Evolutionary conservation across 1,140 invertebrate genomes (phyloP), one percentile per base, ranked within the genome.

Genomic region (Leptopilina boulardi): DNA sequence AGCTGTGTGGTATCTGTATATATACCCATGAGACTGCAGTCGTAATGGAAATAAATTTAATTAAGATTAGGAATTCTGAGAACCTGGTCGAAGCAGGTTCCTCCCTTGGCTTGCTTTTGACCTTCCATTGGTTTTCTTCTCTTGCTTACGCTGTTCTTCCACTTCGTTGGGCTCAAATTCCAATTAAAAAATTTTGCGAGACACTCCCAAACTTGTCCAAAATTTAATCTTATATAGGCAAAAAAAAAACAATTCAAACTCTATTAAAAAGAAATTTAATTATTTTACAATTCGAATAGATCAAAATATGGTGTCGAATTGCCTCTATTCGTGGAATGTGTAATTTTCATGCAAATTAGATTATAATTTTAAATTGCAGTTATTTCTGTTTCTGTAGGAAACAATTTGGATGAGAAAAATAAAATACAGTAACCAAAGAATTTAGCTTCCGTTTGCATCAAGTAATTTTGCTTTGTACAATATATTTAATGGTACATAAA

Each of bases 31-130:
- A 80, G 79, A 82, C 85, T 79, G 73, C 54, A 80, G 75, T 71
- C 76, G 82, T 82, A 85, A 87, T 86, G 86, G 86, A 86, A 88
- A 91, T 89, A 90, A 90, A 90, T 90, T 91, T 89, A 89, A 91
- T 91, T 90, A 90, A 89, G 89, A 90, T 90, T 90, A 91, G 87
- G 85, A 88, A 88, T 91, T 91, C 89, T 79, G 56, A 73, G 89
- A 91, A 90, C 54, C 79, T 70, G 75, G 75, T 71, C 75, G 80
- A 74, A 83, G 77, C 87, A 81, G 84, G 84, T 86, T 86, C 76
- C 73, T 77, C 66, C 26, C 70, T 38, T 81, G 80, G 77, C 70
- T 51, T 6, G n/a, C 5, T 38, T 51, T 79, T 84, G 82, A 86
- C 84, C 82, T 85, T 87, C 83, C 79, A 44, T 74, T 76, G 72